These are phyloP conservation scores for Lingula anatina DNA, from an alignment of 2,888 invertebrate genomes.

Conservation along the genomic window DNA sequence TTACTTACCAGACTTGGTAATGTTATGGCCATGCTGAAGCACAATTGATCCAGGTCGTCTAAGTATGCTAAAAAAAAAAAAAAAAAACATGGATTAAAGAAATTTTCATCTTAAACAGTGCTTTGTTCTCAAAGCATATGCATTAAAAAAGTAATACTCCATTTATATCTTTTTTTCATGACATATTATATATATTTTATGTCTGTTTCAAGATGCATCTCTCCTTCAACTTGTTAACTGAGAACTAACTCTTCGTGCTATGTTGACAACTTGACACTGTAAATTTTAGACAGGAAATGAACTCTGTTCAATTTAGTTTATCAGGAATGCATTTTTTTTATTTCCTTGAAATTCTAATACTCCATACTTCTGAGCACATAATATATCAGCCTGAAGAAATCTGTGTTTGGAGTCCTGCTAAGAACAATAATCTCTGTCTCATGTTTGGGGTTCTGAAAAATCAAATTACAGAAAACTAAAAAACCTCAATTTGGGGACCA, in stretches of 20 bases:
- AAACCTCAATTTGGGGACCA: no score
- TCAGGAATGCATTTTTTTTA: not conserved
- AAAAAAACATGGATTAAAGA: no score
- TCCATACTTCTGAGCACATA: slow-evolving; percentile 38
- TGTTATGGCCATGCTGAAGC: slow-evolving; percentile 47
- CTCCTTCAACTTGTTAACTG: no score
- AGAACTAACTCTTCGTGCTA: not conserved
- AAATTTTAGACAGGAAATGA: not conserved
- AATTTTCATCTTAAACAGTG: no score
- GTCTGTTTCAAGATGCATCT: no score
- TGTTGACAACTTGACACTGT: not conserved
- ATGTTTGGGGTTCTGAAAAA: slow-evolving; percentile 48
- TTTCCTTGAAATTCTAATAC: not conserved
- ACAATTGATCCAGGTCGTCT: slow-evolving; percentile 33
- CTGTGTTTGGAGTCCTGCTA: slow-evolving; percentile 34
- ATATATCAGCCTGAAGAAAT: slow-evolving; percentile 43
- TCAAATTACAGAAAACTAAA: slow-evolving; percentile 1
- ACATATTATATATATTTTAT: no score
- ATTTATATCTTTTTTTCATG: no score
- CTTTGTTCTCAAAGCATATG: no score
- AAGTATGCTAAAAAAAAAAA: slow-evolving; percentile 33
- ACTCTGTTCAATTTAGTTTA: no score
- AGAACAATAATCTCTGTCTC: slow-evolving; percentile 52
- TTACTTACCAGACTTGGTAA: slow-evolving; percentile 41
- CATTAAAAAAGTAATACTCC: no score